These are phyloP conservation scores for Falco peregrinus DNA, from an alignment of 2,797 vertebrate genomes.

Conservation along the genomic window DNA sequence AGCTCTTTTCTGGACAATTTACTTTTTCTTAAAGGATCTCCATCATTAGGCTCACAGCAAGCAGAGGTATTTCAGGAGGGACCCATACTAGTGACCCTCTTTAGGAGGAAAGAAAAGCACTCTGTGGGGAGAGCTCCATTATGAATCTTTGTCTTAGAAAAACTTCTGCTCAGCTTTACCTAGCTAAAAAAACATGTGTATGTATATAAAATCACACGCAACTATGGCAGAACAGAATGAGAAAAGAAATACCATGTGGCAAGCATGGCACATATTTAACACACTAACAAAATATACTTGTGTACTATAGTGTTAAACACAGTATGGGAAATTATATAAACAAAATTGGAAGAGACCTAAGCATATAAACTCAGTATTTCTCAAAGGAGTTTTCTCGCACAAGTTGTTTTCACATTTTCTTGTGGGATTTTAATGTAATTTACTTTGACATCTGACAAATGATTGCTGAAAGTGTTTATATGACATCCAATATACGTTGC, in stretches of 20 bases:
- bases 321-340: not conserved
- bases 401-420: not conserved
- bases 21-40: not conserved
- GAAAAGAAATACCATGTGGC: not conserved
- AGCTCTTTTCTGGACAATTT: not conserved
- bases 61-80: not conserved
- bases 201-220: not conserved
- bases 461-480: not conserved
- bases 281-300: not conserved
- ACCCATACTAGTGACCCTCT: too few species aligned
- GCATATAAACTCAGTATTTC: not conserved
- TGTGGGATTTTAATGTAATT: conserved; percentile 10
- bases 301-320: not conserved
- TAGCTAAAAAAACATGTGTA: not conserved
- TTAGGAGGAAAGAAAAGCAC: not conserved
- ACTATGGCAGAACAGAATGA: not conserved
- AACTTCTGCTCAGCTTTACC: not conserved
- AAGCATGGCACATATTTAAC: not conserved
- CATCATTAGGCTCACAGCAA: not conserved
- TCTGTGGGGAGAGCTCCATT: fast-evolving
- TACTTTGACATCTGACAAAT: conserved; percentile 8
- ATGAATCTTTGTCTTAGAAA: not conserved
- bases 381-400: not conserved
- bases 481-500: not conserved
- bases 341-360: not conserved